A percentile compares a stretch with the other conserved stretches of the same genome.
Conservation (phyloP, 1,140 invertebrate genomes). For the Nephila pilipes region DNA sequence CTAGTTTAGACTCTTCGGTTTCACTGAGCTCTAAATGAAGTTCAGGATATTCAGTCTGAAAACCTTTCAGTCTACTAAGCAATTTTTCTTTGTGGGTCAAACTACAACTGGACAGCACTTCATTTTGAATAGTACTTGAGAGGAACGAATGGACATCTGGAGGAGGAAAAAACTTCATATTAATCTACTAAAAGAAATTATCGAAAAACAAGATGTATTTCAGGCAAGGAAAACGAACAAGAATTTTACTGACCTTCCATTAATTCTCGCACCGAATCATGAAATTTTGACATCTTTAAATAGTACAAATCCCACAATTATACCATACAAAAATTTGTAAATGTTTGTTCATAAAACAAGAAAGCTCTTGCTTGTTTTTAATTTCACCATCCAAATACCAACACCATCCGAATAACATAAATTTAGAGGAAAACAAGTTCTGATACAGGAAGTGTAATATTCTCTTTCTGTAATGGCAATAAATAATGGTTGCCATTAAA, state of each 20-base stretch:
- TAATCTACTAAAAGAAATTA: neutral
- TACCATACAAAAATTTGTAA: neutral
- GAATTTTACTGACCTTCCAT: constrained; percentile 43
- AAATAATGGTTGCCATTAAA: too few species aligned
- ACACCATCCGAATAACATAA: too few species aligned
- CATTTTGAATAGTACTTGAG: constrained; percentile 36
- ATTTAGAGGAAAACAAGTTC: too few species aligned
- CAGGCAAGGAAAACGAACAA: neutral
- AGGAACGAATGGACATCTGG: constrained; percentile 60
- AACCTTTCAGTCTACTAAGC: neutral
- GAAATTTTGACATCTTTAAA: constrained; percentile 69
- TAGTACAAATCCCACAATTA: neutral
- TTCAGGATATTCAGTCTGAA: constrained; percentile 66
- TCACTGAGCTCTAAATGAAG: neutral
- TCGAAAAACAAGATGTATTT: neutral
- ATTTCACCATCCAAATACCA: too few species aligned
- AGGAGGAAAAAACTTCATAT: neutral
- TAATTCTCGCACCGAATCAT: constrained; percentile 66
- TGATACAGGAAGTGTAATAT: too few species aligned
- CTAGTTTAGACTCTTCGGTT: neutral
- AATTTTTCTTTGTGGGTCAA: constrained; percentile 69
- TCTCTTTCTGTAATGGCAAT: too few species aligned
- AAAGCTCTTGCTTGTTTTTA: too few species aligned
- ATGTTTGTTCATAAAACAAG: too few species aligned
- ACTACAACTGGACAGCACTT: neutral